Evolutionary conservation across 2,888 invertebrate genomes (phyloP), one percentile per base, ranked within the genome.

Genomic region (Netelia virgata): DNA sequence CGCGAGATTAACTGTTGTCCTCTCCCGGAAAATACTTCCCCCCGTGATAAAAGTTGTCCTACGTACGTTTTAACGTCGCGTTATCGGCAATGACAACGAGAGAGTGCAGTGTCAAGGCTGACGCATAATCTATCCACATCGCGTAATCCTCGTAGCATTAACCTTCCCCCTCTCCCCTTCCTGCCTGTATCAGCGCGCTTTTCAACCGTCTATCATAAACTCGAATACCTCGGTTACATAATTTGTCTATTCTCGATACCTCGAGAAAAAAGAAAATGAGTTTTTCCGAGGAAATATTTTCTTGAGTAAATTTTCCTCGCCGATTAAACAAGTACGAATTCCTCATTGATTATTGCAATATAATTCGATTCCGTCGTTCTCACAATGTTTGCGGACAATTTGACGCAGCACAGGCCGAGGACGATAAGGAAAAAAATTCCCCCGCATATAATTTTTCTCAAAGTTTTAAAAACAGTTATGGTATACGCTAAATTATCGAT

Each of bases 71-170:
- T 50, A 64, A 73, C 63, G 55, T 79, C 72, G 66, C 79, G 69
- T 66, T 78, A 79, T 85, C 83, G 85, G 20, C 79, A 83, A 28
- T 78, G 57, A 64, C 74, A 82, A 68, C 47, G 77, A 47, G 64
- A 47, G 59, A 78, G 77, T 79, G 82, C 84, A 85, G 79, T 84
- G 85, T 68, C 85, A 85, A 84, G 82, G 85, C 59, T 74, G 74
- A 70, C 61, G 57, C 47, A 66, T 66, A 80, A 80, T 79, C 80
- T 43, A 82, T 74, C 75, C 73, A 73, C 66, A 82, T 74, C 76
- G 63, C 36, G 55, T 68, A 85, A 82, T 86, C 70, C 73, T 53
- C n/a, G 28, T 63, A 43, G 75, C 57, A 74, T 78, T 80, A 64
- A 73, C 63, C 57, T 50, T 6, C 36, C 36, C 16, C 47, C 57